Percentiles rank a stretch among this genome's conserved stretches.
Conservation (phyloP, 2,888 invertebrate genomes). For the Zaprionus lineosus region DNA sequence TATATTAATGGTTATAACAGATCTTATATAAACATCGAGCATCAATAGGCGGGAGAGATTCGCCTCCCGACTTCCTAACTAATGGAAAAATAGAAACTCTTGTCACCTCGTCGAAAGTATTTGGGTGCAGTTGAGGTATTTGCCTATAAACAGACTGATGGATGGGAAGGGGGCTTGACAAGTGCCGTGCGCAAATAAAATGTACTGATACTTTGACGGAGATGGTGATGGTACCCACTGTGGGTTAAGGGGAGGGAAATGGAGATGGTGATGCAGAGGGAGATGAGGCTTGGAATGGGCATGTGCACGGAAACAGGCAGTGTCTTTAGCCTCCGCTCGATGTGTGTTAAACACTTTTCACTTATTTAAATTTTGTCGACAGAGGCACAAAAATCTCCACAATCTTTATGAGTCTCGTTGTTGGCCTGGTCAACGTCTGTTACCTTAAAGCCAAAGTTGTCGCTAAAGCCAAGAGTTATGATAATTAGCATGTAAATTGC, state of each 20-base stretch:
- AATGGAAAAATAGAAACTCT: slow-evolving; percentile 59
- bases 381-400: slow-evolving; percentile 43
- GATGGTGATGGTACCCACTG: slow-evolving; percentile 25
- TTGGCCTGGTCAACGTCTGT: slow-evolving; percentile 42
- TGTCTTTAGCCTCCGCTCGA: no score
- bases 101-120: slow-evolving; percentile 52
- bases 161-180: slow-evolving; percentile 36
- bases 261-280: no score
- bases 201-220: slow-evolving; percentile 10
- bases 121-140: slow-evolving; percentile 64
- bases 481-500: slow-evolving; percentile 75
- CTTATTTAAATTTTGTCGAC: slow-evolving; percentile 75
- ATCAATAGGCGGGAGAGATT: no score
- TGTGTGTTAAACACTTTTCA: slow-evolving; percentile 69
- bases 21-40: no score
- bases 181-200: slow-evolving; percentile 37
- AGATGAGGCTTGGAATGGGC: no score
- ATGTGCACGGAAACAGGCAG: no score
- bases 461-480: slow-evolving; percentile 61
- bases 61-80: neutral
- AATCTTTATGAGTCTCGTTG: slow-evolving; percentile 40
- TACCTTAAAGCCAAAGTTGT: slow-evolving; percentile 32
- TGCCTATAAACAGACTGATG: slow-evolving; percentile 5
- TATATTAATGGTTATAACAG: neutral
- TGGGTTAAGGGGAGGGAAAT: slow-evolving; percentile 5